phyloP scores from a whole-genome alignment of 2,797 vertebrate genomes.

The Vespertilio murinus region DNA sequence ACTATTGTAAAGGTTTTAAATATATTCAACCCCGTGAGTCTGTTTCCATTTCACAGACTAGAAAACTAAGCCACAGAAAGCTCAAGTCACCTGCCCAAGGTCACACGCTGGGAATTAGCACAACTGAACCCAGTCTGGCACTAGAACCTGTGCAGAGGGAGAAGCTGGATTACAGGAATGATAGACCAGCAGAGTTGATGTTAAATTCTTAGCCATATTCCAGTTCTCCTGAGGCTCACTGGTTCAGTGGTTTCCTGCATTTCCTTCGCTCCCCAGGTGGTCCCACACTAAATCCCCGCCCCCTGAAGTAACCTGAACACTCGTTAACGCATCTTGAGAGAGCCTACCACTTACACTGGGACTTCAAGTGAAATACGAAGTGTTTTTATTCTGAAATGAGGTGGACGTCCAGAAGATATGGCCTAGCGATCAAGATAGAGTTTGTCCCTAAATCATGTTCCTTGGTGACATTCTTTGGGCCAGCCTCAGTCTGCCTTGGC shows the following conservation, averaged over 20 bases:
- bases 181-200: neutral
- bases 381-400: conserved; percentile 11
- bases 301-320: neutral
- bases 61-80: neutral
- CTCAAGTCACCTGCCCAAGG: neutral
- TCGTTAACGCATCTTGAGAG: neutral
- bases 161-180: neutral
- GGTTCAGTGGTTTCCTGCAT: neutral
- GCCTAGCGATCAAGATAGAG: neutral
- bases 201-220: neutral
- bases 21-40: neutral
- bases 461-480: neutral
- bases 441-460: neutral
- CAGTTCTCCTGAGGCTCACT: neutral
- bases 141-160: neutral
- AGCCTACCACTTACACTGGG: neutral
- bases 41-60: neutral
- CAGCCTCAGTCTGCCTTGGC: neutral
- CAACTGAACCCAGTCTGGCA: neutral
- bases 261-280: neutral
- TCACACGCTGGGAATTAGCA: neutral
- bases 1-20: neutral
- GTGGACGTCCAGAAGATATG: neutral
- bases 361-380: neutral
- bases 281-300: neutral